Base-by-base conservation (phyloP, 2,113 vertebrate species). In the Zingel zingel region DNA sequence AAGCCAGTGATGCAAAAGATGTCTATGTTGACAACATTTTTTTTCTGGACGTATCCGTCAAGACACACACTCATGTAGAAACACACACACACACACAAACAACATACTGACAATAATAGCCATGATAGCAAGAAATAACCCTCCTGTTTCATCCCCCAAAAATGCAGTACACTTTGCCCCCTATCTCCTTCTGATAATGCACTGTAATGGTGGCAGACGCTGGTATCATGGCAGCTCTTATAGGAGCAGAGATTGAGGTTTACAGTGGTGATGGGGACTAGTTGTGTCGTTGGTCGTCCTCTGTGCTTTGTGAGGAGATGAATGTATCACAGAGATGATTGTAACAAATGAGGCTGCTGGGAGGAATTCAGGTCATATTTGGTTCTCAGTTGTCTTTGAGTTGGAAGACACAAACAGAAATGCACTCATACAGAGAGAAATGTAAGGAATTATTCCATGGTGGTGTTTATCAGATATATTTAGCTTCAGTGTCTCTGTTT, bases 171-270 rank as follows among this genome's bases (percentile, higher is more conserved):
- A 56, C 76, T 85, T 53, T 84, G 68, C 36, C 72, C 19, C 53
- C 57, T 43, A 36, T 82, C 72, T 78, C 50, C 50, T 57, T 39
- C 14, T 25, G 83, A 69, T 85, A 84, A 89, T 81, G 79, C n/a
- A 3, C 57, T 43, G 56, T 90, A 86, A 91, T 91, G 73, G 76
- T 50, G 50, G 59, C 61, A 59, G 57, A 62, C 10, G 36, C 45
- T 61, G 75, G 23, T 48, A 1, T 53, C 75, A 12, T 25, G 54
- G 39, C 58, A 23, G 76, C 62, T 69, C 27, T 82, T 27, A 47
- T 1, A 2, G 70, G 27, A 54, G 62, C 27, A 70, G 47, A 57
- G 78, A 68, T 51, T 43, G 81, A 74, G 67, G 53, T 74, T 51
- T 50, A 36, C 63, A 53, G 54, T 19, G 50, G 70, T 33, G 54